Evolutionary conservation across 92 coral and sea anemone genomes (phyloP), one percentile per base, ranked within the genome.

Genomic region (Umimayanthus kanabou): DNA sequence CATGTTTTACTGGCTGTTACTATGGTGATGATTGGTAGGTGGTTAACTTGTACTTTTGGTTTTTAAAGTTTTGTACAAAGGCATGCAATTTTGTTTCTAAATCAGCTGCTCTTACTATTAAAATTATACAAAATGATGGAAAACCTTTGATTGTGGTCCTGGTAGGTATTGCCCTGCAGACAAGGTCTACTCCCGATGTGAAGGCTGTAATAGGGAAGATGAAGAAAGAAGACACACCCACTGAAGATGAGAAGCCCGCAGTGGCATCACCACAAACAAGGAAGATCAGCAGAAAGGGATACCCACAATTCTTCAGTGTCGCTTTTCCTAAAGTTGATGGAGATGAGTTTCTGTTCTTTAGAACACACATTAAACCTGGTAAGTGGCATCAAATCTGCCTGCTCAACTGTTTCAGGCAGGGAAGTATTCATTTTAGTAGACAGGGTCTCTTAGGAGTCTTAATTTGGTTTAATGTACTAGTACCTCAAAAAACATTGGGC

Each of bases 331-430:
- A 90, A 47, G 88, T 91, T 42, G 88, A 87, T 73, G 97, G 96
- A 25, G 95, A 95, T 75, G 90, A 87, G 77, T 89, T 89, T 64
- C 79, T 89, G 90, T 97, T 97, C 92, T 97, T 93, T 80, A 97
- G 87, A 57, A 97, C 97, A 29, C 98, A 95, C 61, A 96, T 97
- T 45, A 95, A 91, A 80, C 98, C 98, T 89, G 99, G 99, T 97
- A 95, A 61, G 69, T 61, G 69, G 26, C 8, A 9, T 20, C 26
- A 61, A 53, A 23, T 61, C 0, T 20, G 69, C 69, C 25, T 61
- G 69, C 26, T 18, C 9, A 4, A 1, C 67, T 7, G 14, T 39
- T 45, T 45, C 6, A 45, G n/a, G n/a, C n/a, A n/a, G n/a, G n/a
- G n/a, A n/a, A n/a, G n/a, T n/a, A n/a, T n/a, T n/a, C n/a, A n/a